Evolutionary conservation across 2,797 vertebrate species (phyloP), one percentile per base, ranked within the genome.

Genomic region (Loriculus beryllinus): DNA sequence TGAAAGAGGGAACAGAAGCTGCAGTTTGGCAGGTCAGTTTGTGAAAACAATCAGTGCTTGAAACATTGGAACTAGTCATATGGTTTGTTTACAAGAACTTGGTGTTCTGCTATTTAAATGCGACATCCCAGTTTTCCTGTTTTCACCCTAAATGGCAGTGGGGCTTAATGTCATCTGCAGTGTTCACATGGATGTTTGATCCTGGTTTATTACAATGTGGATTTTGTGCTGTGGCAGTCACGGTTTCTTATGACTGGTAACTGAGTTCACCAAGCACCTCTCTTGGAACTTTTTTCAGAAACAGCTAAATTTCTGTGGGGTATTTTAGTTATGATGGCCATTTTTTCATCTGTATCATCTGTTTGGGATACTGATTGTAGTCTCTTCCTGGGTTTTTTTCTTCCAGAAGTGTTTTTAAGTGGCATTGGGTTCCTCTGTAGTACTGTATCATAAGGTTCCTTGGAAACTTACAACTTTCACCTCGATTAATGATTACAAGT

Each of bases 41-140:
- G 70, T 86, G 59, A 68, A 90, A 92, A 86, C 88, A 91, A 74
- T 92, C 90, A 78, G 16, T 69, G 68, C 56, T 92, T 75, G 78
- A 63, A 88, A 79, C 65, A 6, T 43, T 7, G 20, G 28, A 49
- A 31, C 88, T 67, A 71, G 54, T 91, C 52, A 54, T 37, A 54
- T 60, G 25, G 63, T 69, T 92, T 95, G 83, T 97, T 96, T 93
- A 88, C 77, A 64, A 91, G 93, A 87, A 89, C 90, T 94, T 82
- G n/a, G 48, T 3, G 60, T 92, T 88, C 93, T 93, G 40, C 65
- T 84, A 4, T 91, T 95, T 77, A 77, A 86, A 47, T 7, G 2
- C 42, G 80, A 69, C 45, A 68, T 94, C 79, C 89, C 88, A 77
- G 72, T 76, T 94, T 96, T 95, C 87, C 92, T 96, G 91, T 94